Base-by-base conservation (phyloP, 2,113 vertebrate species). In the Himantopus leucocephalus region DNA sequence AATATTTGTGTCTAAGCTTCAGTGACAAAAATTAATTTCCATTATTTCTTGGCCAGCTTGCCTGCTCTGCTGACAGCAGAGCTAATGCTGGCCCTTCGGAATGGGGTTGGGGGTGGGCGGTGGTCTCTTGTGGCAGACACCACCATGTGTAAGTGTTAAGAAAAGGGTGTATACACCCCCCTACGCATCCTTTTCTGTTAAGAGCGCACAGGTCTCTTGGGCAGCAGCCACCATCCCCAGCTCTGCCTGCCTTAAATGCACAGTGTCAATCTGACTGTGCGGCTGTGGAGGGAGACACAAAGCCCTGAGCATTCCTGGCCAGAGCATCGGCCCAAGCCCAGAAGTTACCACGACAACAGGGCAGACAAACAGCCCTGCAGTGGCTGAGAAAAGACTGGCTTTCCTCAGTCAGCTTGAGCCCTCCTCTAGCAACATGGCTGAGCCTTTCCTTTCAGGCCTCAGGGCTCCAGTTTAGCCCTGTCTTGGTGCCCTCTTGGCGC, bases 1-100 rank as follows among this genome's bases (percentile, higher is more conserved):
- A 98, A 97, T 94, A 92, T 96, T 97, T 97, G 97, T 92, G 92
- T 88, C 76, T 78, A 77, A 90, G 72, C 76, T 62, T 79, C 95
- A 86, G 52, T 45, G 64, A 23, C 45, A 34, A 48, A 64, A 60
- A 34, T 20, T 85, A 18, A 67, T 76, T 84, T 73, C 43, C 58
- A 6, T 85, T 84, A 35, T 92, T 91, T 88, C 71, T 48, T 56
- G 76, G 91, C 78, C 53, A 60, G 32, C n/a, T 26, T 55, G 18
- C 5, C 34, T n/a, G 50, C 59, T 90, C 24, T 55, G 66, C 53
- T 0, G 3, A 15, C 9, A 64, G 71, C 37, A 74, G 64, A n/a
- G 37, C 53, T 39, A 34, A 55, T 4, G 24, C 41, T 37, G 73
- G 53, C 66, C 47, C 29, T 55, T 4, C 22, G 59, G 55, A 64